These are phyloP conservation scores for Atherinomorus stipes DNA, from an alignment of 2,113 vertebrate genomes.

Conservation along the genomic window DNA sequence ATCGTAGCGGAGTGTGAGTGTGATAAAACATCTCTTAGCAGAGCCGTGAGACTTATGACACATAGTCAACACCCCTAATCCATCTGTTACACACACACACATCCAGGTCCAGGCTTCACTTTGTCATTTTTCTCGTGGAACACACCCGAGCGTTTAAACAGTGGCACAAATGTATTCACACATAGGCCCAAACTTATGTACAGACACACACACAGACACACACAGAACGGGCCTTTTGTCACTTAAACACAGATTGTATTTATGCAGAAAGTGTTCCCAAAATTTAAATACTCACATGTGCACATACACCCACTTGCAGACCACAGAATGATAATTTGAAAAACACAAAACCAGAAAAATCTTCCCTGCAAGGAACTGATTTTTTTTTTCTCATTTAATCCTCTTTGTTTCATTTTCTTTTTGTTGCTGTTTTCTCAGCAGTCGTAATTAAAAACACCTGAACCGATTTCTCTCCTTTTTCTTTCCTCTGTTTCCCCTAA, in stretches of 20 bases:
- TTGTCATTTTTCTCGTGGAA: slow-evolving; percentile 33
- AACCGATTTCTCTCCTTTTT: slow-evolving; percentile 9
- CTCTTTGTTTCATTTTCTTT: slow-evolving; percentile 40
- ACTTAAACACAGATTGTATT: slow-evolving; percentile 19
- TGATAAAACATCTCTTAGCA: slow-evolving; percentile 77
- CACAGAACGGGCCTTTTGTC: slow-evolving; percentile 20
- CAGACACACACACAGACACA: neutral
- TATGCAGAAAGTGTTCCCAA: slow-evolving; percentile 28
- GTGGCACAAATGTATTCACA: slow-evolving; percentile 45
- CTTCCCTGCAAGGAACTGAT: slow-evolving; percentile 39
- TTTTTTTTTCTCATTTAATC: slow-evolving; percentile 35
- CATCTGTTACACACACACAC: slow-evolving; percentile 48
- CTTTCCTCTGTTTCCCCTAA: slow-evolving; percentile 1
- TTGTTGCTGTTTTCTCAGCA: slow-evolving; percentile 48
- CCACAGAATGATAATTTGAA: slow-evolving; percentile 70
- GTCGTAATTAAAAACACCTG: slow-evolving; percentile 59
- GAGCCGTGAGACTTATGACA: slow-evolving; percentile 58
- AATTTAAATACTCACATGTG: slow-evolving; percentile 30
- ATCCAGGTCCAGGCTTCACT: neutral
- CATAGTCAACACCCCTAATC: slow-evolving; percentile 56
- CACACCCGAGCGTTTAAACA: slow-evolving; percentile 17
- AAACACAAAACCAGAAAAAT: slow-evolving; percentile 68
- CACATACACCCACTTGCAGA: slow-evolving; percentile 31
- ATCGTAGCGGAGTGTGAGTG: slow-evolving; percentile 46
- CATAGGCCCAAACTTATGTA: neutral